Evolutionary conservation across 2,797 vertebrate species (phyloP).

Genomic region (Catostomus latipinnis): DNA sequence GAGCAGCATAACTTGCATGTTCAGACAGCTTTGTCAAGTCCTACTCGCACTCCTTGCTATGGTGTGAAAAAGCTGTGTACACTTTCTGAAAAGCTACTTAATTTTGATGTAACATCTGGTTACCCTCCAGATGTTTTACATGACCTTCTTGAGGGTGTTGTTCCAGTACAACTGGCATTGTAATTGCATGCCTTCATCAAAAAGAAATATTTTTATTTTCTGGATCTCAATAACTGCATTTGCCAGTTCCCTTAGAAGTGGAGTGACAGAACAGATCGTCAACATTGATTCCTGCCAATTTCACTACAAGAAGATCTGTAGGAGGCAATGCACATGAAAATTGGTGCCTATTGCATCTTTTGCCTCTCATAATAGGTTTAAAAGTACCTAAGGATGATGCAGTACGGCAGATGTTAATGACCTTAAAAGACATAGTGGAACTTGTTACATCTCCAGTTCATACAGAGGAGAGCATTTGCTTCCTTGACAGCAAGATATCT

Average conservation of each 20-base stretch:
- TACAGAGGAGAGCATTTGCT: constrained; percentile 19
- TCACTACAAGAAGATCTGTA: background rate
- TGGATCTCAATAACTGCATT: background rate
- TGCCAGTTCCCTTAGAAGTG: background rate
- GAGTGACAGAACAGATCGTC: constrained; percentile 1
- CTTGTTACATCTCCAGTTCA: constrained; percentile 26
- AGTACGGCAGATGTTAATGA: constrained; percentile 29
- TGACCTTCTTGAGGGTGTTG: background rate
- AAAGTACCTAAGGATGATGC: constrained; percentile 28
- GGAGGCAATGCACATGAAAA: constrained; percentile 10
- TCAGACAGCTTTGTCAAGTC: constrained; percentile 38
- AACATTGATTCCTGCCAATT: constrained; percentile 10
- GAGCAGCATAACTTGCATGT: constrained; percentile 12
- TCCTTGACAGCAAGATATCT: constrained; percentile 40
- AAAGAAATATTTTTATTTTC: too few species aligned
- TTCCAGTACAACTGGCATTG: constrained; percentile 23
- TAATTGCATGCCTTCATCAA: background rate
- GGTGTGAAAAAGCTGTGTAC: constrained; percentile 38
- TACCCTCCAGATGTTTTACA: constrained; percentile 16
- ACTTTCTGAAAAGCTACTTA: constrained; percentile 17
- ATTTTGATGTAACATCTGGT: constrained; percentile 41
- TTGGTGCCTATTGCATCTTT: constrained; percentile 25
- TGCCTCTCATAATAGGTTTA: constrained; percentile 25
- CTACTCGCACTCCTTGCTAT: constrained; percentile 22
- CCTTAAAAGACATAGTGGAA: constrained; percentile 45